Conservation (phyloP, 2,888 invertebrate genomes). For the Drosophila robusta region DNA sequence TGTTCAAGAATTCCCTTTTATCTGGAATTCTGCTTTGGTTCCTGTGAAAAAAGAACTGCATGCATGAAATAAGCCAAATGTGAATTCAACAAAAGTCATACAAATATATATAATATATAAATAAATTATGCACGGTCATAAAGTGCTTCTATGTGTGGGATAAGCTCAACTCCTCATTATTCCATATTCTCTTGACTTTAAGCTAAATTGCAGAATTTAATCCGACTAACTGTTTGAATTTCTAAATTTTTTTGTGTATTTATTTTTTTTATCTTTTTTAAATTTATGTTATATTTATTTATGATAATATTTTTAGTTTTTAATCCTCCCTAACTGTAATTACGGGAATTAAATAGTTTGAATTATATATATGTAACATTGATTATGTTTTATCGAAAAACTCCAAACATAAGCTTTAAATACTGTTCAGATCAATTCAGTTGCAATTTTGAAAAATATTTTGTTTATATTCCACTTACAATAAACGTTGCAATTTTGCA, state of each 20-base stretch:
- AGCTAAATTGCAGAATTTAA: not conserved
- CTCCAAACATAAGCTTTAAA: not conserved
- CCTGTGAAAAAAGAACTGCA: slow-evolving; percentile 16
- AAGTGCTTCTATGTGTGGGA: slow-evolving; percentile 24
- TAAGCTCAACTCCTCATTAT: not conserved
- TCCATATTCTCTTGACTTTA: not conserved
- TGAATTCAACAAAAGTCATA: slow-evolving; percentile 35
- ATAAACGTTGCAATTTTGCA: slow-evolving; percentile 34
- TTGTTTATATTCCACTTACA: slow-evolving; percentile 6
- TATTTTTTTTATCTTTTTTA: not conserved
- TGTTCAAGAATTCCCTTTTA: slow-evolving; percentile 27
- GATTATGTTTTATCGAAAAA: not conserved
- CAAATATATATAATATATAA: slow-evolving; percentile 17
- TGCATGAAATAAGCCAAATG: slow-evolving; percentile 15
- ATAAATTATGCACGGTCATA: slow-evolving; percentile 31
- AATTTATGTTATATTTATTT: not conserved
- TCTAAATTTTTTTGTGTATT: not conserved
- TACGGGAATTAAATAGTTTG: not conserved
- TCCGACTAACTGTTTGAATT: too few relatives aligned
- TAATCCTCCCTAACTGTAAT: too few relatives aligned
- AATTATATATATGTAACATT: too few relatives aligned
- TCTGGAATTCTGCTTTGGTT: slow-evolving; percentile 40
- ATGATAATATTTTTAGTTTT: too few relatives aligned
- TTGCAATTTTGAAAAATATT: slow-evolving; percentile 5
- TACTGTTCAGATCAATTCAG: not conserved